Base-by-base conservation (phyloP, 2,113 vertebrate genomes). In the Phrynosoma platyrhinos region DNA sequence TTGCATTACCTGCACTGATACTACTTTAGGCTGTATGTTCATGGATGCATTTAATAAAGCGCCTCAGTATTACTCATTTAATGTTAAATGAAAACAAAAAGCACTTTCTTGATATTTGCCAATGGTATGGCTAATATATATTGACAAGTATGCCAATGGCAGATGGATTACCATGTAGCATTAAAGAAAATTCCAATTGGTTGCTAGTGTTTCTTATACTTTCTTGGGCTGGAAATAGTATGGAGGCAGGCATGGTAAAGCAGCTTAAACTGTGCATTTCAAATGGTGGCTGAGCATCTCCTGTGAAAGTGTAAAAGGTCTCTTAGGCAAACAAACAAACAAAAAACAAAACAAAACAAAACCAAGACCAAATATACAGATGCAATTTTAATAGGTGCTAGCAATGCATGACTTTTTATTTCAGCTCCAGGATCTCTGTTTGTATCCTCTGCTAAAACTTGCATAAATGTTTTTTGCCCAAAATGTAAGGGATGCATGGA, bases 131-230 rank as follows among this genome's bases (percentile, higher is more conserved):
- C 91, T 95, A 90, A 94, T 93, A 85, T 91, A 94, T 89, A 86
- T 91, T 91, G 87, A 92, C 92, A 94, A 94, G 90, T 47, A 89
- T 91, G 87, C 90, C 85, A 90, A 91, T 86, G 94, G 93, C 91
- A 95, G 92, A 92, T 94, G 93, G 47, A 78, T 93, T 79, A 84
- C 92, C 87, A 86, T 81, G 90, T 88, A 87, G 16, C 87, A 89
- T 72, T 93, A 90, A 94, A 91, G 93, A 94, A 94, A 87, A 76
- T 91, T 85, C 66, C 94, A 94, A 93, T 94, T 94, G 89, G 66
- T 91, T 94, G 85, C 86, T 93, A 87, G 82, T 75, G 89, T 84
- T 95, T 89, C 64, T 91, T 88, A 91, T 87, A 89, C 40, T 93
- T 87, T 93, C 58, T 88, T 18, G 13, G 72, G 83, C 21, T n/a